Evolutionary conservation across 1,140 invertebrate species (phyloP).

Genomic region (Sminthurides bifidus): DNA sequence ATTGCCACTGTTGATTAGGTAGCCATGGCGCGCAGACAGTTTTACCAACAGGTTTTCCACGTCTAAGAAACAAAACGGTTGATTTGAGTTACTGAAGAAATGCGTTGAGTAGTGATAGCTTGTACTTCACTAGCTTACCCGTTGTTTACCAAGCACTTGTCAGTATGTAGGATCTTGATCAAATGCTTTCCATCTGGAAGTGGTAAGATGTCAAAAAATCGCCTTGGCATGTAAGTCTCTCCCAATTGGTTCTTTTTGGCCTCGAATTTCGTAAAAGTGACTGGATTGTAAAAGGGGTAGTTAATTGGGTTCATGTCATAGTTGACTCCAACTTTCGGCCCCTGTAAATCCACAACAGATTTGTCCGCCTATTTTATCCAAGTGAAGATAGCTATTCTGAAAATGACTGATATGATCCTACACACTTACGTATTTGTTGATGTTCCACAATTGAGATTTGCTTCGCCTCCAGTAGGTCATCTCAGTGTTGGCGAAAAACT

Average conservation of each 20-base stretch:
- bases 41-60: slow-evolving; percentile 11
- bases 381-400: neutral
- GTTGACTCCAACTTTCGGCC: slow-evolving; percentile 13
- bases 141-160: slow-evolving; percentile 19
- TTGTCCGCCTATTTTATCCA: neutral
- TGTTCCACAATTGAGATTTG: slow-evolving; percentile 8
- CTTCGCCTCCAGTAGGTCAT: slow-evolving; percentile 8
- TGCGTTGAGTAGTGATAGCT: too few species aligned
- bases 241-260: slow-evolving; percentile 1
- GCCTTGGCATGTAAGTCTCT: slow-evolving; percentile 14
- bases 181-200: slow-evolving; percentile 8
- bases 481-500: slow-evolving; percentile 10
- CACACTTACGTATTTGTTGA: slow-evolving; percentile 14
- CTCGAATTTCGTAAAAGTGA: slow-evolving; percentile 14
- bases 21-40: slow-evolving; percentile 14
- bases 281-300: slow-evolving; percentile 16
- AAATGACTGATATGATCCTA: neutral
- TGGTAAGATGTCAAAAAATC: slow-evolving; percentile 12
- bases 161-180: slow-evolving; percentile 13
- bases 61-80: neutral
- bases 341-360: slow-evolving; percentile 1
- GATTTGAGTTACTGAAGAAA: neutral
- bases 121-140: slow-evolving; percentile 6
- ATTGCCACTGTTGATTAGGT: slow-evolving; percentile 14
- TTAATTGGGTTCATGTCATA: slow-evolving; percentile 11